Conservation (phyloP, 2,113 vertebrate species). For the Brachyistius frenatus region DNA sequence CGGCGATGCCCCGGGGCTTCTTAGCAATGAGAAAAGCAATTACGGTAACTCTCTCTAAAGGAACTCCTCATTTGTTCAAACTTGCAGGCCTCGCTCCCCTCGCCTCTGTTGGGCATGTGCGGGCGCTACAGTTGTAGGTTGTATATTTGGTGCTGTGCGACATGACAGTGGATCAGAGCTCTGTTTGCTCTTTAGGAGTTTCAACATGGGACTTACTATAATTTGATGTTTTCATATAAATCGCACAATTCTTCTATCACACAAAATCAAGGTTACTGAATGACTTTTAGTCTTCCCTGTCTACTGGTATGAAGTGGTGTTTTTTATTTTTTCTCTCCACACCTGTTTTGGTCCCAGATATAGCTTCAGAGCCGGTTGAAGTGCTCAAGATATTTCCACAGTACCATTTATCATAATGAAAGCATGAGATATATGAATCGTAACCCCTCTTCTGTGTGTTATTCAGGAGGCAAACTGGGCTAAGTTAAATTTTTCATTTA, state of each 20-base stretch:
- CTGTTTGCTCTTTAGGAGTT: conserved; percentile 33
- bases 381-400: conserved; percentile 36
- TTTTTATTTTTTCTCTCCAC: not conserved
- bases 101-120: conserved; percentile 53
- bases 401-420: conserved; percentile 28
- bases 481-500: conserved; percentile 4
- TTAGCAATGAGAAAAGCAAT: conserved; percentile 70
- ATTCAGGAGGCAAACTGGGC: conserved; percentile 24
- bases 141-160: conserved; percentile 34
- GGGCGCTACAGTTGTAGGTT: conserved; percentile 36
- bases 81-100: conserved; percentile 60
- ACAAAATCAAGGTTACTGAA: conserved; percentile 38
- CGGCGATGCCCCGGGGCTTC: conserved; percentile 63
- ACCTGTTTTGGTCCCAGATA: conserved; percentile 20
- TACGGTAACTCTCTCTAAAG: conserved; percentile 52
- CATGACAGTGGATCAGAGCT: conserved; percentile 44
- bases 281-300: conserved; percentile 6
- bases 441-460: conserved; percentile 20
- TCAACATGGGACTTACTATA: conserved; percentile 1
- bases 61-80: conserved; percentile 74
- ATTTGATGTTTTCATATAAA: conserved; percentile 7
- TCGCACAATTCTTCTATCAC: not conserved
- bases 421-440: conserved; percentile 25
- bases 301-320: conserved; percentile 12
- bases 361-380: conserved; percentile 19